Percentiles rank a stretch among this genome's conserved stretches.
phyloP scores from a whole-genome alignment of 2,113 vertebrate species.

The Typhlomys cinereus region DNA sequence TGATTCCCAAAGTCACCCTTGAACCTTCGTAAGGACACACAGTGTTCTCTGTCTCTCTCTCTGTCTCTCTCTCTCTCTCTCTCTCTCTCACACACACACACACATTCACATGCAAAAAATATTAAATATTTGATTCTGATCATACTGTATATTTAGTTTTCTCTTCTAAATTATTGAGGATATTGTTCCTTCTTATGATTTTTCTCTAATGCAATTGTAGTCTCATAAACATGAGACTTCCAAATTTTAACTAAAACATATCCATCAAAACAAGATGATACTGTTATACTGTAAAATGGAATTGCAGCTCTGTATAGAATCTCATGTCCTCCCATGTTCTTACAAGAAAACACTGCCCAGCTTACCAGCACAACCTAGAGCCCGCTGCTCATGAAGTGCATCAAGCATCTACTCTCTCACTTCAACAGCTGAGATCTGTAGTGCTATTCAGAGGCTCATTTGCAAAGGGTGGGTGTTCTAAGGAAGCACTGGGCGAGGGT shows the following conservation, averaged over 20 bases:
- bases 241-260: conserved; percentile 10
- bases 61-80: no score
- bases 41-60: no score
- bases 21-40: no score
- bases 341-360: neutral
- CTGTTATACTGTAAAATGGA: neutral
- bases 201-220: neutral
- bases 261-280: neutral
- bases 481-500: no score
- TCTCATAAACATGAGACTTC: neutral
- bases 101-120: no score
- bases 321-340: neutral
- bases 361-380: neutral
- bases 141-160: no score
- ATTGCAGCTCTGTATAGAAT: neutral
- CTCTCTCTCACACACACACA: no score
- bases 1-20: no score
- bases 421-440: neutral
- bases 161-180: neutral
- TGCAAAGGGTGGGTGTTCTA: neutral
- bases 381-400: neutral
- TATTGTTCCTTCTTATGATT: neutral
- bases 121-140: no score
- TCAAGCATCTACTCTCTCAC: neutral
- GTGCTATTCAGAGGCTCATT: neutral